A percentile compares a stretch with the other conserved stretches of the same genome.
Evolutionary conservation across 2,113 vertebrate species (phyloP).

Genomic region (Hipposideros armiger): DNA sequence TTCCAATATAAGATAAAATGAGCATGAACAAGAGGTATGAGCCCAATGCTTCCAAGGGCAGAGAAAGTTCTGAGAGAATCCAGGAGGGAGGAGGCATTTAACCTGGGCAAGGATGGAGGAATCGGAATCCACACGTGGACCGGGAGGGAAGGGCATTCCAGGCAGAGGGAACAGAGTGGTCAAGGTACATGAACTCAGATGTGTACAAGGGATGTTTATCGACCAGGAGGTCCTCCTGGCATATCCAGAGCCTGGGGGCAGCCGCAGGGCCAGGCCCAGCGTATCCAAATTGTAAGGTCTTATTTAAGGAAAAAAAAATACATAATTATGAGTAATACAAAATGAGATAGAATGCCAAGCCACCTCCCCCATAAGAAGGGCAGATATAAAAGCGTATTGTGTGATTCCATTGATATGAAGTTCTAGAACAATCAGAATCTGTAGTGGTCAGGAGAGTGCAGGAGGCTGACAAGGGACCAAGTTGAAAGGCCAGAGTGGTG

Average conservation of each 20-base stretch:
- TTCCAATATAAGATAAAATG: neutral
- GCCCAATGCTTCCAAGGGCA: neutral
- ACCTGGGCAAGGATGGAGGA: neutral
- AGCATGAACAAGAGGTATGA: neutral
- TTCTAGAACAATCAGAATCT: neutral
- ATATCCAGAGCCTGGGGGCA: neutral
- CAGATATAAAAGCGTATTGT: neutral
- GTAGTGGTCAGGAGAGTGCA: neutral
- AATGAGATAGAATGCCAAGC: neutral
- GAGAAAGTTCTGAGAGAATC: neutral
- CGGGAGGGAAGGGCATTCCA: neutral
- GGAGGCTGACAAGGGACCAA: neutral
- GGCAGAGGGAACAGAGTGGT: neutral
- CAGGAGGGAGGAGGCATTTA: neutral
- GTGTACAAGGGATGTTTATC: accelerated
- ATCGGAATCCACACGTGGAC: too few species aligned
- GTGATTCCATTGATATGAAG: neutral
- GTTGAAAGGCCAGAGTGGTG: neutral
- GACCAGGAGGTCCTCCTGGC: too few species aligned
- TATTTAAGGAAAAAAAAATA: neutral
- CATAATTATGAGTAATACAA: neutral
- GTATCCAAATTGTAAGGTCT: neutral
- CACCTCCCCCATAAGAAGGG: neutral
- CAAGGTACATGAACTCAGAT: neutral
- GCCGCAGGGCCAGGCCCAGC: neutral